Conservation (phyloP, 2,888 invertebrate species). For the Polydrusus tereticollis region DNA sequence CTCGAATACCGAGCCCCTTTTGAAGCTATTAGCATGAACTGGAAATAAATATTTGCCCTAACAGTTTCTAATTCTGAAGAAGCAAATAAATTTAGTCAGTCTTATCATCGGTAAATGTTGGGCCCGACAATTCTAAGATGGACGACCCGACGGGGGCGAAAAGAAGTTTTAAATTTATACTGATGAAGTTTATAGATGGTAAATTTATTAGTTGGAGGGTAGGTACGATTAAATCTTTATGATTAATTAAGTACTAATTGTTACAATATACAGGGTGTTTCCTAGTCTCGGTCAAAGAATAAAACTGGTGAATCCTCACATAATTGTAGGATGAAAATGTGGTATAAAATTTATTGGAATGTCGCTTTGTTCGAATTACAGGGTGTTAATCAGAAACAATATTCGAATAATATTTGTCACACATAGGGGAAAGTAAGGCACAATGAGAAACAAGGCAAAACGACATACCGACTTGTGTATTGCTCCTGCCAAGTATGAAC, state of each 20-base stretch:
- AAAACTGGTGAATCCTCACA: too few species aligned
- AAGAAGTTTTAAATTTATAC: conserved; percentile 41
- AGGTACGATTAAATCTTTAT: too few species aligned
- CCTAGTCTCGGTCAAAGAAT: too few species aligned
- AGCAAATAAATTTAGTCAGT: conserved; percentile 60
- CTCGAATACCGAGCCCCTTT: conserved; percentile 43
- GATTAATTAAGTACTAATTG: too few species aligned
- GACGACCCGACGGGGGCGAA: conserved; percentile 38
- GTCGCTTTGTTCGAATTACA: not conserved
- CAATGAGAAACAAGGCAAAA: too few species aligned
- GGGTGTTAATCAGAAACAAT: too few species aligned
- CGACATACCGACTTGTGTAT: too few species aligned
- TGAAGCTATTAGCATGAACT: conserved; percentile 53
- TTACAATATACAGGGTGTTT: too few species aligned
- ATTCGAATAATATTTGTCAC: too few species aligned
- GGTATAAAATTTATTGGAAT: not conserved
- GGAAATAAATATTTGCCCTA: conserved; percentile 59
- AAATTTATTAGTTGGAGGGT: not conserved
- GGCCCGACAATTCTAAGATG: conserved; percentile 33
- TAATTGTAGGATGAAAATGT: too few species aligned
- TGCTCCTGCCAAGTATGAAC: too few species aligned
- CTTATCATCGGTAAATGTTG: conserved; percentile 45
- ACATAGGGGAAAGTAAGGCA: too few species aligned
- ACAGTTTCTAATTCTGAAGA: conserved; percentile 55
- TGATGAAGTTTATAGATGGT: not conserved